Evolutionary conservation across 2,888 invertebrate species (phyloP).

Genomic region (Blastobasis adustella): DNA sequence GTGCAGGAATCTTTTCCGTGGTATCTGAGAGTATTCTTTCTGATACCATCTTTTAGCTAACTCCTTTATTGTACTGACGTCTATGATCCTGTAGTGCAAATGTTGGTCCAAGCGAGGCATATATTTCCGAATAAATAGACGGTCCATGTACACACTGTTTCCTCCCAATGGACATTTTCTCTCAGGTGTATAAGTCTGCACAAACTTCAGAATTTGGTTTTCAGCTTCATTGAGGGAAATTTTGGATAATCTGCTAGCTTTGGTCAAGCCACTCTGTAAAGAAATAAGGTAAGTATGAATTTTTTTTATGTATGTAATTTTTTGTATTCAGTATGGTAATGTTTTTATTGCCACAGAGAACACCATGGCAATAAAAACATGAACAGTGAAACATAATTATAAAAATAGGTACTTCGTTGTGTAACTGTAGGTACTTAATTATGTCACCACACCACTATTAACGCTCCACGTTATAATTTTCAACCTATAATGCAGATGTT

Average conservation of each 20-base stretch:
- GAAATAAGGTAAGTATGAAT: constrained; percentile 11
- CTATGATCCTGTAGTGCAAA: constrained; percentile 94
- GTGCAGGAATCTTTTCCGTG: constrained; percentile 79
- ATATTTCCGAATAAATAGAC: constrained; percentile 85
- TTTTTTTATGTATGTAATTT: no score
- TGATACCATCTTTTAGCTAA: constrained; percentile 86
- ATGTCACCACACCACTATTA: no score
- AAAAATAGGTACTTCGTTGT: no score
- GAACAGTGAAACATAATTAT: no score
- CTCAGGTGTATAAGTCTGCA: constrained; percentile 73
- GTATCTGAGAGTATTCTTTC: constrained; percentile 68
- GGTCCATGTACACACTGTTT: constrained; percentile 91
- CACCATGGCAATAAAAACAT: no score
- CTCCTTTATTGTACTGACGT: constrained; percentile 94
- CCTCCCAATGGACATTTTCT: constrained; percentile 87
- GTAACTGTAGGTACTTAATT: no score
- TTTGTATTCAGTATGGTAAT: no score
- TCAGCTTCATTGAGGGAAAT: constrained; percentile 81
- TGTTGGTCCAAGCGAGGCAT: constrained; percentile 87
- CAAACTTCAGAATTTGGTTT: constrained; percentile 79
- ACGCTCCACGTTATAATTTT: no score
- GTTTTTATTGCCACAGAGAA: no score
- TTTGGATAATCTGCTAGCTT: constrained; percentile 81
- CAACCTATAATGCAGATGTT: no score
- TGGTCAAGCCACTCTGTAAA: constrained; percentile 86